Conservation (phyloP, 1,140 invertebrate genomes). For the Meteorus sp. region DNA sequence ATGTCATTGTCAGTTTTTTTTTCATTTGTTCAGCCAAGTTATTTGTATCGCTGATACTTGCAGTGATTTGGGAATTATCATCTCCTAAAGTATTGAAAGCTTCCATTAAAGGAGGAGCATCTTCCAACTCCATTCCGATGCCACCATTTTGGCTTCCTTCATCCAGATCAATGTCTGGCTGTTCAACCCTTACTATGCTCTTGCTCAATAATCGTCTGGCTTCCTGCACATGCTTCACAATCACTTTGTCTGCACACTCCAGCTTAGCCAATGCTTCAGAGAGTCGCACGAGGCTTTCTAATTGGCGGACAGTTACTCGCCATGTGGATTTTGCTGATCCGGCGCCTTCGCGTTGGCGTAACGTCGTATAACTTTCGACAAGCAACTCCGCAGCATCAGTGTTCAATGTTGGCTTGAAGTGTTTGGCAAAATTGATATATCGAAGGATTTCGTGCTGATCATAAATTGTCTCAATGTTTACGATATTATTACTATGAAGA, state of each 20-base stretch:
- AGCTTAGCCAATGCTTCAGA: conserved; percentile 96
- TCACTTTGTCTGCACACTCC: conserved; percentile 89
- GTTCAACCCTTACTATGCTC: conserved; percentile 96
- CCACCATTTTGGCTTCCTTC: conserved; percentile 68
- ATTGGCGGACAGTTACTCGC: conserved; percentile 97
- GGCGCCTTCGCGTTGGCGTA: conserved; percentile 81
- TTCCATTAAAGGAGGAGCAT: conserved; percentile 48
- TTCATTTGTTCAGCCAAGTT: conserved; percentile 57
- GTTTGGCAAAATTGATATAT: conserved; percentile 95
- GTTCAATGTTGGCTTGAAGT: conserved; percentile 92
- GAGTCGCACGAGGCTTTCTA: conserved; percentile 95
- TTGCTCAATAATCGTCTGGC: conserved; percentile 92
- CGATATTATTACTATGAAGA: conserved; percentile 81
- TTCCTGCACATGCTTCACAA: conserved; percentile 88
- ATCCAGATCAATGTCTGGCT: conserved; percentile 94
- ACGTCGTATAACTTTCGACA: conserved; percentile 85
- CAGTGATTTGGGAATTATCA: conserved; percentile 30
- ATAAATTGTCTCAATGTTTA: conserved; percentile 79
- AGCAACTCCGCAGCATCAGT: conserved; percentile 83
- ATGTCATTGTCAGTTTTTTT: conserved; percentile 88
- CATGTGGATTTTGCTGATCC: conserved; percentile 78
- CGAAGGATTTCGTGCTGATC: conserved; percentile 84
- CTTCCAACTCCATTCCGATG: conserved; percentile 60
- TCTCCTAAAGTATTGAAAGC: conserved; percentile 45
- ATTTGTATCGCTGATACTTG: conserved; percentile 30